Percentiles rank a stretch among this genome's conserved stretches.
Evolutionary conservation across 1,140 invertebrate genomes (phyloP).

Genomic region (Orius insidiosus): DNA sequence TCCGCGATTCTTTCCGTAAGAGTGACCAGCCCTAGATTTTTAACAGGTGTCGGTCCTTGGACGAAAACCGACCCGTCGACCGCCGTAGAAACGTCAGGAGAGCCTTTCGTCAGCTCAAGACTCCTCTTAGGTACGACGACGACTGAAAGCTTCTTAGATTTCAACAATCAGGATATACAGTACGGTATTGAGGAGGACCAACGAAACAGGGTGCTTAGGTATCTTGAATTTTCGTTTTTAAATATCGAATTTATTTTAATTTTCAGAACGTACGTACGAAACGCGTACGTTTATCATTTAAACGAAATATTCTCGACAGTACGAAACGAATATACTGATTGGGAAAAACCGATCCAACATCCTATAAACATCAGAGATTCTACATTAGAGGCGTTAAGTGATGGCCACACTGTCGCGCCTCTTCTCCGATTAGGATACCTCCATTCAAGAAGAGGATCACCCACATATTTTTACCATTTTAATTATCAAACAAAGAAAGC

Average conservation of each 20-base stretch:
- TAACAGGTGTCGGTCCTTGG: slow-evolving; percentile 37
- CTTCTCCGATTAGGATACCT: slow-evolving; percentile 49
- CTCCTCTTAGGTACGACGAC: slow-evolving; percentile 50
- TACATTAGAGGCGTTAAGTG: slow-evolving; percentile 71
- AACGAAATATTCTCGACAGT: slow-evolving; percentile 85
- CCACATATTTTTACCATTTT: slow-evolving; percentile 64
- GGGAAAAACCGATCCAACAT: slow-evolving; percentile 70
- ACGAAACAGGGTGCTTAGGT: slow-evolving; percentile 20
- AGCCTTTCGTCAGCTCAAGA: slow-evolving; percentile 47
- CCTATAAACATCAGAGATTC: slow-evolving; percentile 69
- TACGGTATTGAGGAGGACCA: slow-evolving; percentile 47
- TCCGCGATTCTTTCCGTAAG: slow-evolving; percentile 40
- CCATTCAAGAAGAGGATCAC: slow-evolving; percentile 46
- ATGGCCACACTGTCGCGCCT: slow-evolving; percentile 60
- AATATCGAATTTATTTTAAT: slow-evolving; percentile 9
- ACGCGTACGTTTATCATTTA: slow-evolving; percentile 71
- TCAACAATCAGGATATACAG: slow-evolving; percentile 54
- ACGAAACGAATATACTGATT: slow-evolving; percentile 83
- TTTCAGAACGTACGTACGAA: slow-evolving; percentile 62
- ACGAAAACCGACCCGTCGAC: slow-evolving; percentile 33
- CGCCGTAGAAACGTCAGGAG: slow-evolving; percentile 46
- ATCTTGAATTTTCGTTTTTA: not conserved
- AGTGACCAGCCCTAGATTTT: slow-evolving; percentile 32
- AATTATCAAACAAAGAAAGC: slow-evolving; percentile 56
- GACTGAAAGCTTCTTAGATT: slow-evolving; percentile 57